Evolutionary conservation across 2,113 vertebrate species (phyloP).

Genomic region (Thamnaconus septentrionalis): DNA sequence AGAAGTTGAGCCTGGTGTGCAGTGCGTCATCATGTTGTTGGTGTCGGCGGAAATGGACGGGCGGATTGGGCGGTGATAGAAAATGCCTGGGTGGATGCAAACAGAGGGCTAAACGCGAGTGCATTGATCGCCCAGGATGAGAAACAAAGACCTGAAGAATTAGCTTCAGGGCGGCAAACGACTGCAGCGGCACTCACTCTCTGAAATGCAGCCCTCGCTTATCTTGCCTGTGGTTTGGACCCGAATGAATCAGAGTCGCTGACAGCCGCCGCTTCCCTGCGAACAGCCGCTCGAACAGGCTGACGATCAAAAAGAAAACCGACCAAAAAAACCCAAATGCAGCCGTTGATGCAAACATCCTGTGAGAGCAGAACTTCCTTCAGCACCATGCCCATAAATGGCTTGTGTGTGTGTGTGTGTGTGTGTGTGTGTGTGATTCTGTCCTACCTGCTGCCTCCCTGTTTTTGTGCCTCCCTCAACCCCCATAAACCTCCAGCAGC

Average conservation of each 20-base stretch:
- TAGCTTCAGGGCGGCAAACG: no score
- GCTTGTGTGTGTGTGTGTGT: background rate
- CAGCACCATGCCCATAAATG: background rate
- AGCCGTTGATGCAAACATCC: slow-evolving; percentile 30
- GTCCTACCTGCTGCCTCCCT: slow-evolving; percentile 11
- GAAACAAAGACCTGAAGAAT: no score
- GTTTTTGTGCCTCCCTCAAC: slow-evolving; percentile 44
- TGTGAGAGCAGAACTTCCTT: slow-evolving; percentile 13
- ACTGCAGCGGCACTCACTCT: no score
- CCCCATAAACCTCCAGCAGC: slow-evolving; percentile 44
- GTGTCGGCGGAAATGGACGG: no score
- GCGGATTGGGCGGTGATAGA: no score
- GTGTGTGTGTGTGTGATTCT: slow-evolving; percentile 1
- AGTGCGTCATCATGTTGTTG: no score
- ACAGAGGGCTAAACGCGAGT: no score
- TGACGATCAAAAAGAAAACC: slow-evolving; percentile 1
- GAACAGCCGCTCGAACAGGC: slow-evolving; percentile 19
- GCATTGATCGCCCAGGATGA: no score
- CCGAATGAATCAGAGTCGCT: background rate
- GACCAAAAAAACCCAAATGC: slow-evolving; percentile 21
- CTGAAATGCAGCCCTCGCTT: no score
- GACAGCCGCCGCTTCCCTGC: slow-evolving; percentile 1
- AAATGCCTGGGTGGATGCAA: no score
- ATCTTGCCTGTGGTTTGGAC: slow-evolving; percentile 15
- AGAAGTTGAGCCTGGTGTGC: no score